These are phyloP conservation scores for Stenolophus ochropezus DNA, from an alignment of 2,888 invertebrate genomes.

Conservation along the genomic window DNA sequence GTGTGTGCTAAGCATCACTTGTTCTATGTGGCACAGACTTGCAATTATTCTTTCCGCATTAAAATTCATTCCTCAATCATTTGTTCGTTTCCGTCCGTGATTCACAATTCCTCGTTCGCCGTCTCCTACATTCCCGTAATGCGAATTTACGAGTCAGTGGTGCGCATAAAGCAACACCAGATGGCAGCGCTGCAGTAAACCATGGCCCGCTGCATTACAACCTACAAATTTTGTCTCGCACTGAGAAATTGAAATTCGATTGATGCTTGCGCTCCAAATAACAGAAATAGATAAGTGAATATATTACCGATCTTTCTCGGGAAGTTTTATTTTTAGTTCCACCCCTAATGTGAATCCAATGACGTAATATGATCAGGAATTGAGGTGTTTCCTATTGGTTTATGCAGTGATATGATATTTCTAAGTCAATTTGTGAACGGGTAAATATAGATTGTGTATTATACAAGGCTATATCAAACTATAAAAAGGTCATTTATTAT, in stretches of 20 bases:
- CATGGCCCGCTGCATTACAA: constrained; percentile 12
- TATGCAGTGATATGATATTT: no score
- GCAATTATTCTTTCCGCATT: constrained; percentile 1
- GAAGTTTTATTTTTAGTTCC: no score
- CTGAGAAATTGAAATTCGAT: constrained; percentile 41
- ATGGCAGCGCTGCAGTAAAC: neutral
- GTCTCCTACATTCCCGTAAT: neutral
- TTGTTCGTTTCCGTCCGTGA: constrained; percentile 13
- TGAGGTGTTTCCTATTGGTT: no score
- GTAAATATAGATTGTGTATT: no score
- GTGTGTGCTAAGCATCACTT: no score
- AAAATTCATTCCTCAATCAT: constrained; percentile 27
- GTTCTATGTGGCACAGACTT: neutral
- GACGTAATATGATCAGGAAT: no score
- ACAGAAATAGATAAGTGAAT: constrained; percentile 23
- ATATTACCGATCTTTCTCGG: neutral
- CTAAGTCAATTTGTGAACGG: no score
- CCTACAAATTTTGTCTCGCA: constrained; percentile 26
- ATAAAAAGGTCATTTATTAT: no score
- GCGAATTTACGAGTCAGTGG: constrained; percentile 22
- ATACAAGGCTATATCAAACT: no score
- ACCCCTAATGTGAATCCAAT: no score
- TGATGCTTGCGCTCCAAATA: constrained; percentile 13
- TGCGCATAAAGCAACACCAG: constrained; percentile 22
- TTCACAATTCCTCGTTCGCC: constrained; percentile 20